Evolutionary conservation across 2,888 invertebrate genomes (phyloP), one percentile per base, ranked within the genome.

Genomic region (Lobophora halterata): DNA sequence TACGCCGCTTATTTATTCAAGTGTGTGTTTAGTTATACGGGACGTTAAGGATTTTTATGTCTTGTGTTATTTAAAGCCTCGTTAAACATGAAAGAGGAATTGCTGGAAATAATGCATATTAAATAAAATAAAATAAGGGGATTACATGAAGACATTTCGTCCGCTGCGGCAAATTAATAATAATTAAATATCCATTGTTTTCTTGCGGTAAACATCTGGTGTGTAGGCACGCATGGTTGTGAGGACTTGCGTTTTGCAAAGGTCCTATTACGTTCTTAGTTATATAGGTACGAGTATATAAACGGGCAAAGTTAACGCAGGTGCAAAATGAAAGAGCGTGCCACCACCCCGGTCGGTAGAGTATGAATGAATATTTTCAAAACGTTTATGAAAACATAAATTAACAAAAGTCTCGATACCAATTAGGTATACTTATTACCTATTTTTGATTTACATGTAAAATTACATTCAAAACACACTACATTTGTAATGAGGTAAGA

Each of bases 11-110:
- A 70, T 73, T 72, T 73, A 72, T 66, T 62, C 67, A 71, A 74
- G 69, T 74, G 68, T 69, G 68, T 59, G 63, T 58, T 65, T 71
- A 61, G 56, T 66, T 72, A 74, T 72, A 76, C 65, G 71, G 68
- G 60, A 65, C 62, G 64, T 66, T 61, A 65, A 68, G 52, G 59
- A 60, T 68, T 74, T 65, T 73, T 69, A 74, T 66, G 64, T 62
- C 55, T 59, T 50, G 51, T 39, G 58, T 68, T 74, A 68, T 77
- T 75, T 65, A 72, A 65, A 39, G 61, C 61, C 52, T 65, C 71
- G 64, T 75, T 66, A 73, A 77, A 70, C 56, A 58, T 66, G 50
- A 68, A 67, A 70, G 58, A 52, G 45, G 43, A 39, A 58, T 61
- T 52, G 48, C 58, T 58, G 54, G 45, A 54, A 65, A 65, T 61